Percentiles rank a stretch among this genome's conserved stretches.
Conservation (phyloP, 2,113 vertebrate genomes). For the Piaya cayana region DNA sequence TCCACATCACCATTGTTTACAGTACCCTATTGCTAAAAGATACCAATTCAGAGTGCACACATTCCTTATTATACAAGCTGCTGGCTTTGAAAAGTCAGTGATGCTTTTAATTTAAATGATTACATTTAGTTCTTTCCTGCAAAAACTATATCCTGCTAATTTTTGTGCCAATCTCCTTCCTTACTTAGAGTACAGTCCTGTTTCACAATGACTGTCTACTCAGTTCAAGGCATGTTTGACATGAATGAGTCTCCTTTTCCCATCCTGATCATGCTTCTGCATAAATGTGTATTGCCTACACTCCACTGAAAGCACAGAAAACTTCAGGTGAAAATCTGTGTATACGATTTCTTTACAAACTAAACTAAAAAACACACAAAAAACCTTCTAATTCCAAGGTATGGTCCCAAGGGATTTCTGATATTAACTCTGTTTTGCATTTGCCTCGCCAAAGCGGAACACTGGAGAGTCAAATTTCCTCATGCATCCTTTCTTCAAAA, state of each 20-base stretch:
- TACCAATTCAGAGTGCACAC: background rate
- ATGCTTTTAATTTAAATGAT: background rate
- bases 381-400: background rate
- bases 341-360: background rate
- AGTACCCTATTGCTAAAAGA: background rate
- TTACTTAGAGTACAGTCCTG: background rate
- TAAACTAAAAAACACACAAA: background rate
- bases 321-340: background rate
- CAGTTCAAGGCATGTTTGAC: background rate
- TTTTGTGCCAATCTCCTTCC: background rate
- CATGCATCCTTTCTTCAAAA: background rate
- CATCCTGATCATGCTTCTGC: background rate
- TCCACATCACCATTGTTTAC: constrained; percentile 56
- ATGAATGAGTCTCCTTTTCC: background rate
- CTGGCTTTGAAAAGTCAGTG: background rate
- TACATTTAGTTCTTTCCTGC: background rate
- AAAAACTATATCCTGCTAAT: background rate
- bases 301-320: background rate
- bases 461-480: background rate
- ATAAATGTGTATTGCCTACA: background rate
- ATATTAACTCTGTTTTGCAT: background rate
- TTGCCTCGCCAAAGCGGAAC: background rate
- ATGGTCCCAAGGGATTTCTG: background rate
- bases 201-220: background rate
- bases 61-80: background rate